Evolutionary conservation across 2,888 invertebrate genomes (phyloP).

Genomic region (Parthenolecanium corni): DNA sequence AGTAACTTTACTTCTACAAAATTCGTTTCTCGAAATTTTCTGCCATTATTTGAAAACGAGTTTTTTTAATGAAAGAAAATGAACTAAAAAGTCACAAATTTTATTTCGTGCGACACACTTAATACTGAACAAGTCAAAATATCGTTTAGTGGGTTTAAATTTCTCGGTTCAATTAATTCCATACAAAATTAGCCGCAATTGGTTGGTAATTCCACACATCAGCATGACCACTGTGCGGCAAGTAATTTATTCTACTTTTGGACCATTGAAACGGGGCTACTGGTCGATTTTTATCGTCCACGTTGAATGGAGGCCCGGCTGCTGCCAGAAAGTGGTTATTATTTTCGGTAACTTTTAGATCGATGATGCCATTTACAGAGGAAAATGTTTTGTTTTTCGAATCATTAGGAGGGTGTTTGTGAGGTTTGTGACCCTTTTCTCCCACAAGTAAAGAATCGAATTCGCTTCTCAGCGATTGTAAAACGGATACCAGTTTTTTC

Average conservation of each 20-base stretch:
- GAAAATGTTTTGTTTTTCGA: background rate
- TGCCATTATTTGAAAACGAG: too few relatives aligned
- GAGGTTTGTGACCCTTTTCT: too few relatives aligned
- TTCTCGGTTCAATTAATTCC: conserved; percentile 30
- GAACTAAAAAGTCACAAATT: background rate
- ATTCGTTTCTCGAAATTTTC: too few relatives aligned
- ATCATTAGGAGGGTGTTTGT: too few relatives aligned
- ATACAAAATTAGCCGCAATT: conserved; percentile 37
- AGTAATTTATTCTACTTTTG: conserved; percentile 48
- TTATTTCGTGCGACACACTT: too few relatives aligned
- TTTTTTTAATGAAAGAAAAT: too few relatives aligned
- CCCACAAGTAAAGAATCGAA: too few relatives aligned
- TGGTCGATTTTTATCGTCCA: conserved; percentile 13
- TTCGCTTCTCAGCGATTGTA: too few relatives aligned
- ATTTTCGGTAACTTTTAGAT: conserved; percentile 32
- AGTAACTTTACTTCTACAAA: too few relatives aligned
- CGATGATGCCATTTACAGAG: conserved; percentile 31
- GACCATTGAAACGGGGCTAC: conserved; percentile 61
- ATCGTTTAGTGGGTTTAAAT: too few relatives aligned
- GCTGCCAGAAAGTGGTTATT: conserved; percentile 41
- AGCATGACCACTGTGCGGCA: conserved; percentile 59
- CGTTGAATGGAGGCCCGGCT: conserved; percentile 36
- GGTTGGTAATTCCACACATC: conserved; percentile 60
- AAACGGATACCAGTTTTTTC: too few relatives aligned
- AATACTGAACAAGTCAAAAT: too few relatives aligned